Base-by-base conservation (phyloP, 1,140 invertebrate species). In the Panagrolaimus sp. region DNA sequence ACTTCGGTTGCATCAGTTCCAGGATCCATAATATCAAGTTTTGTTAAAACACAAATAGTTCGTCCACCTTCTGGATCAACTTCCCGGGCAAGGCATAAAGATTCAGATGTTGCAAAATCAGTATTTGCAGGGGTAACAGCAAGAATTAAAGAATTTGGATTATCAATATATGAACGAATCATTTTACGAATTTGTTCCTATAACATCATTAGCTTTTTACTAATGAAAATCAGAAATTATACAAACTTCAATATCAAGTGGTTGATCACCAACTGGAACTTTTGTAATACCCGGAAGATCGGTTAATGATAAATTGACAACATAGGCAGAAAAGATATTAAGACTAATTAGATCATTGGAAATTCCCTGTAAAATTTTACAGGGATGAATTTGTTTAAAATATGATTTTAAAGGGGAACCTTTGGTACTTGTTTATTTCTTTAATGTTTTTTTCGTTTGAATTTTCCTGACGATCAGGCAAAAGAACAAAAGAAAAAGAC, bases 101-200 rank as follows among this genome's bases (percentile, higher is more conserved):
- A 91, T 85, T 96, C 94, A 70, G 92, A 94, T 6, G 93, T 96
- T 3, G 94, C 93, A 90, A 97, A 94, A 84, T 97, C 94, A 17
- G 92, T 95, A 80, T 96, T 97, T 10, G 94, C 94, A 52, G 94
- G 91, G 10, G 92, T 91, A 38, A 96, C 92, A 55, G 94, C 87
- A 26, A 88, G 80, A 48, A 88, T 88, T 52, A 88, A 87, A 10
- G 87, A 87, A 81, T 88, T 88, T 3, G 88, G 87, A 78, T 88
- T 88, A 12, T 76, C 76, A 32, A 88, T 88, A 74, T 87, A 88
- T 48, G 80, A 75, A 21, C 86, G 28, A 68, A 88, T 85, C 76
- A 88, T 82, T 14, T 87, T 83, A 38, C 83, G 79, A 46, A 88
- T 87, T 81, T 87, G 87, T 2, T 77, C 58, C 73, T 78, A 26